phyloP scores from a whole-genome alignment of 2,113 vertebrate species.

The Pholis gunnellus region DNA sequence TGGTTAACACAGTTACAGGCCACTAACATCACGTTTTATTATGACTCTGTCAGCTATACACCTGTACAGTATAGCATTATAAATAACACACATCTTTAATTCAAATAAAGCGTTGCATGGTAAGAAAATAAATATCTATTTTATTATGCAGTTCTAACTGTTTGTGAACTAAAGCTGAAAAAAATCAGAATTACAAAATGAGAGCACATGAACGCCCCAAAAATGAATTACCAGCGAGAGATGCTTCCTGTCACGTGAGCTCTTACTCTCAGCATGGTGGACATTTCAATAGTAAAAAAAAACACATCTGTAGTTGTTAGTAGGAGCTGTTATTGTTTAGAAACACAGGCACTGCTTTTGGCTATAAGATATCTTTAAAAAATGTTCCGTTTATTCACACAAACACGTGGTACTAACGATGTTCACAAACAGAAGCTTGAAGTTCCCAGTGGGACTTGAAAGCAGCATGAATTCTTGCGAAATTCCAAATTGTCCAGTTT shows the following conservation, averaged over 20 bases:
- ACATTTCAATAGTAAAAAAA: not conserved
- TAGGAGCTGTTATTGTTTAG: not conserved
- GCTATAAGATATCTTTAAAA: not conserved
- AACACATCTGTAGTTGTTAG: not conserved
- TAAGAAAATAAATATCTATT: too few species aligned
- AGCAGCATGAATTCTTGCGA: not conserved
- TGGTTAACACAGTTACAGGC: too few species aligned
- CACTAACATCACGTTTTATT: too few species aligned
- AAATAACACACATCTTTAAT: not conserved
- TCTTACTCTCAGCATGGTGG: too few species aligned
- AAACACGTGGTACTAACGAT: not conserved
- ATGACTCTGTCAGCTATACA: too few species aligned
- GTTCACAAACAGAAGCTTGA: accelerated
- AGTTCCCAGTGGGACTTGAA: not conserved
- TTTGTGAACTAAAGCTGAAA: not conserved
- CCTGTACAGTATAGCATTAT: not conserved
- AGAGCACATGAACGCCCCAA: not conserved
- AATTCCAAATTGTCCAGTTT: not conserved
- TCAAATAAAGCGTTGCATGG: not conserved
- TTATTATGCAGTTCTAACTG: too few species aligned
- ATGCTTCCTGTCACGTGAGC: too few species aligned
- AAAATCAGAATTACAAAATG: not conserved
- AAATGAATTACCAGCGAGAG: not conserved
- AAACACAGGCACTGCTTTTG: not conserved
- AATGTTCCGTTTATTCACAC: not conserved